Evolutionary conservation across 2,113 vertebrate species (phyloP).

Genomic region (Dinomys branickii): DNA sequence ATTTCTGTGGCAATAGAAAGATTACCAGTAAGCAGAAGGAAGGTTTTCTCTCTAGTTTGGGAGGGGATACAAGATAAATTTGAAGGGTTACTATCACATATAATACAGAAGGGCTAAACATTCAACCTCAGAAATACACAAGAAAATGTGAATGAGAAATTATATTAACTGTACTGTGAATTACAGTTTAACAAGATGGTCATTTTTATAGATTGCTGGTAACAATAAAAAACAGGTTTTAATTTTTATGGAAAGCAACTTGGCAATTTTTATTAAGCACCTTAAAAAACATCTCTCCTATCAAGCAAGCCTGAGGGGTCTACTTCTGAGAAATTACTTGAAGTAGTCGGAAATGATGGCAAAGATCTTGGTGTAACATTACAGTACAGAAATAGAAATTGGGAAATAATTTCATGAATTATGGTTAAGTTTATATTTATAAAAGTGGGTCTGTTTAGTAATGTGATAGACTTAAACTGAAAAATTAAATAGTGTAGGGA

Average conservation of each 20-base stretch:
- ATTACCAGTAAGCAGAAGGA: background rate
- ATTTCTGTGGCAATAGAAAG: slow-evolving; percentile 7
- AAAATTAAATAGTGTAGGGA: background rate
- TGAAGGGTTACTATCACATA: background rate
- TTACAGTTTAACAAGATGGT: background rate
- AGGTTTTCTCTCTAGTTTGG: background rate
- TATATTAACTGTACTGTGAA: background rate
- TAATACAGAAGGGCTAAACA: slow-evolving; percentile 10
- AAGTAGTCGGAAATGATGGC: slow-evolving; percentile 50
- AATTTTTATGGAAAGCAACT: slow-evolving; percentile 34
- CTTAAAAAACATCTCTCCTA: slow-evolving; percentile 44
- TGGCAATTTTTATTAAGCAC: slow-evolving; percentile 10
- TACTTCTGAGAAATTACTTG: slow-evolving; percentile 59
- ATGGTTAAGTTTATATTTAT: background rate
- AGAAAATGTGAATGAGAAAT: slow-evolving; percentile 7
- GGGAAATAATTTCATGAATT: slow-evolving; percentile 31
- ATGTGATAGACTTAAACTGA: background rate
- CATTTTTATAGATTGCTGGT: background rate
- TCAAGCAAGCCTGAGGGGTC: background rate
- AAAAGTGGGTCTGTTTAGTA: slow-evolving; percentile 40
- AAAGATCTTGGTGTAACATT: slow-evolving; percentile 7
- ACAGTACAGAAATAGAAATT: slow-evolving; percentile 18
- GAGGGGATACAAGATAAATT: background rate
- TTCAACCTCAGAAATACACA: background rate
- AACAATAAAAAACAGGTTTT: slow-evolving; percentile 25